Conservation (phyloP, 1,140 invertebrate species). For the Euura lappo region DNA sequence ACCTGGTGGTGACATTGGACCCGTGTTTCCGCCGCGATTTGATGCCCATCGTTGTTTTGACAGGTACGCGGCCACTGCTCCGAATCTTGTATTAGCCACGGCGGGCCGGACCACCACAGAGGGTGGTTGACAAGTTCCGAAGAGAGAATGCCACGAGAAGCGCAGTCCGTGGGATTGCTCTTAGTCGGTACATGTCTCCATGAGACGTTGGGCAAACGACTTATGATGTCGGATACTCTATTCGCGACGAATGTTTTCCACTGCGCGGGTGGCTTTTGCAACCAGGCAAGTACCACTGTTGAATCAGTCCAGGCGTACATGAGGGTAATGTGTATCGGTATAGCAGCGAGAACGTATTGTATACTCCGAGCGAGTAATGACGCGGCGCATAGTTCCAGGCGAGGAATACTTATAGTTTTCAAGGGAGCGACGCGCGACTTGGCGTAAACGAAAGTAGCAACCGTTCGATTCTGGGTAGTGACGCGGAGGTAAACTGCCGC, state of each 20-base stretch:
- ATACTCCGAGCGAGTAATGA: slow-evolving; percentile 9
- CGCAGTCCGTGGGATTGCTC: slow-evolving; percentile 38
- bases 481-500: slow-evolving; percentile 24
- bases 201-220: slow-evolving; percentile 15
- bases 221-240: slow-evolving; percentile 42
- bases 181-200: slow-evolving; percentile 1
- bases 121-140: slow-evolving; percentile 4
- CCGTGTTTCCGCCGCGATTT: background rate
- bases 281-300: slow-evolving; percentile 29
- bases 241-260: slow-evolving; percentile 45
- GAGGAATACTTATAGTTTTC: slow-evolving; percentile 16
- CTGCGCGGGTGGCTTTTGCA: slow-evolving; percentile 25
- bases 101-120: slow-evolving; percentile 26
- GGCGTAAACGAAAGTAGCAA: slow-evolving; percentile 15
- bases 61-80: background rate
- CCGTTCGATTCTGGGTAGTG: background rate
- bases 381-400: slow-evolving; percentile 19
- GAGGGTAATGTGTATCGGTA: too few species aligned
- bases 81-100: background rate
- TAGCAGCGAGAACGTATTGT: too few species aligned
- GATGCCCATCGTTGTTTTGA: background rate
- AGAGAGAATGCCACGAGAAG: slow-evolving; percentile 32
- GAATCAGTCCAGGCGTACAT: too few species aligned
- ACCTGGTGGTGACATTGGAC: slow-evolving; percentile 6
- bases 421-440: slow-evolving; percentile 34